Evolutionary conservation across 2,888 invertebrate genomes (phyloP).

Genomic region (Leptinotarsa juncta): DNA sequence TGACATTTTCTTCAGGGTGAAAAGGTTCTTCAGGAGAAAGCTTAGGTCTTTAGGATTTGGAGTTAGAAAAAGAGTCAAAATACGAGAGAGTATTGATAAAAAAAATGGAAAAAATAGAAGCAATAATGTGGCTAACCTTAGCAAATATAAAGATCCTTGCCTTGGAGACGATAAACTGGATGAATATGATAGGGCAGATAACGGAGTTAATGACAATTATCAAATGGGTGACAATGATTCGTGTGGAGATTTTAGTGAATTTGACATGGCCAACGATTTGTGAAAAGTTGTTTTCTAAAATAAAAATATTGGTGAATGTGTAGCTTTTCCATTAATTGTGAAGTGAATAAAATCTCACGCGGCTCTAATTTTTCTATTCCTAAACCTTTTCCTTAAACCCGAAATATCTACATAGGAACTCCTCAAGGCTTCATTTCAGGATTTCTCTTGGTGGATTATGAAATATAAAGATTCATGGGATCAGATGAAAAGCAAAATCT

Average conservation of each 20-base stretch:
- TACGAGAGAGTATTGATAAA: constrained; percentile 34
- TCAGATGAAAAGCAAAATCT: too few species aligned
- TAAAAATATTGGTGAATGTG: too few species aligned
- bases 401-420: too few species aligned
- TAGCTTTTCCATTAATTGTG: too few species aligned
- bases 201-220: background rate
- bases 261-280: constrained; percentile 7
- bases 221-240: background rate
- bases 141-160: constrained; percentile 1
- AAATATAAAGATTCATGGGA: too few species aligned
- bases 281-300: background rate
- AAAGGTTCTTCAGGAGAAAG: constrained; percentile 36
- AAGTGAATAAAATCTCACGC: too few species aligned
- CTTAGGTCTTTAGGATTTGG: constrained; percentile 40
- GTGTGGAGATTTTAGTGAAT: background rate
- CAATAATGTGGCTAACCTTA: background rate
- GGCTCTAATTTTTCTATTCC: too few species aligned
- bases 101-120: constrained; percentile 8
- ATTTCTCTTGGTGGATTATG: too few species aligned
- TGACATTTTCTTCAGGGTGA: constrained; percentile 39
- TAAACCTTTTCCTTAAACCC: too few species aligned
- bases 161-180: constrained; percentile 4
- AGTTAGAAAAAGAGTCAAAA: constrained; percentile 40
- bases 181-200: background rate
- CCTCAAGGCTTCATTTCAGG: too few species aligned